Percentiles rank a stretch among this genome's conserved stretches.
These are phyloP conservation scores for Drosophila hawaiiensis DNA, from an alignment of 2,888 invertebrate species.

Conservation along the genomic window DNA sequence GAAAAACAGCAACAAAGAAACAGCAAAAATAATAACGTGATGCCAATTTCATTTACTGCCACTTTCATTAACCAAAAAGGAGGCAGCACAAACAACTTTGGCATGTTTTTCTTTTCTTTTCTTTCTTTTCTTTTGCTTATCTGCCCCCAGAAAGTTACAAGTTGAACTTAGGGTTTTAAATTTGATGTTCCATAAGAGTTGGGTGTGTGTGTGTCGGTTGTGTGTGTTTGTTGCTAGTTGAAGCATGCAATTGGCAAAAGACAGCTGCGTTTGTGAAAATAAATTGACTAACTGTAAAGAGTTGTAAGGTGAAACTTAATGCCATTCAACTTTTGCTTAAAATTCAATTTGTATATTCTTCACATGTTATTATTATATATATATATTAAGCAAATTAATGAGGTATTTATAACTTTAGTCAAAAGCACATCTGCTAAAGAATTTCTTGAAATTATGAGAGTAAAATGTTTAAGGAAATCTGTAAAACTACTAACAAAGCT, in stretches of 20 bases:
- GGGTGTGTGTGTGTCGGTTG: conserved; percentile 2
- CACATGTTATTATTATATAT: neutral
- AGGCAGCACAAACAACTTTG: conserved; percentile 15
- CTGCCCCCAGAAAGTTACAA: conserved; percentile 41
- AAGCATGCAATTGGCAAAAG: conserved; percentile 2
- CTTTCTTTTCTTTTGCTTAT: conserved; percentile 37
- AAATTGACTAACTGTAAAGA: conserved; percentile 5
- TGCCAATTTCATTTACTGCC: conserved; percentile 79
- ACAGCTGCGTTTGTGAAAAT: neutral
- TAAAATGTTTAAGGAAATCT: no score
- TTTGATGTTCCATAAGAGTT: conserved; percentile 29
- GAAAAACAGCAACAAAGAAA: conserved; percentile 21
- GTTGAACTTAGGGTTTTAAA: conserved; percentile 16
- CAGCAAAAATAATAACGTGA: conserved; percentile 65
- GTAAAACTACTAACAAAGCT: no score
- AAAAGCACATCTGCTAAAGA: neutral
- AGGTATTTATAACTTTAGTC: neutral
- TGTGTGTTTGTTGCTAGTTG: conserved; percentile 10
- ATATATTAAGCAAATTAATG: neutral
- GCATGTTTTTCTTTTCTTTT: conserved; percentile 29
- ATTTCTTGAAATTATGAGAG: neutral
- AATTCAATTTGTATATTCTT: neutral
- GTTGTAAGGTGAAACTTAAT: conserved; percentile 1
- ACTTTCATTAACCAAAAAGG: conserved; percentile 69
- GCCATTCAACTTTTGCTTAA: neutral